phyloP scores from a whole-genome alignment of 2,888 invertebrate genomes.

The Neoascia interrupta region DNA sequence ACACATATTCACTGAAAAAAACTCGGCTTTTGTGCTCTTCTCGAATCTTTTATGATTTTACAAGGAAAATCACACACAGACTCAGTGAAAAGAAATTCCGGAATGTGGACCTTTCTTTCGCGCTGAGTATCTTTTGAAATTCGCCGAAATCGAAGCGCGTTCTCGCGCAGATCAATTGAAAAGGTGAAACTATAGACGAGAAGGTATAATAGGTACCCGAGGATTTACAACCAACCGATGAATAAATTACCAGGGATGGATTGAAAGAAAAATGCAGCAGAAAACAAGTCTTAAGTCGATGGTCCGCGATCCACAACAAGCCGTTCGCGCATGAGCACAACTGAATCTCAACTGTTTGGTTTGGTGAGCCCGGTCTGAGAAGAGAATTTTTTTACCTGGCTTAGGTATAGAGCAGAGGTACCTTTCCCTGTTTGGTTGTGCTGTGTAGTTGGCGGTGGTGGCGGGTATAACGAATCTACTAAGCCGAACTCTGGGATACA shows the following conservation, averaged over 20 bases:
- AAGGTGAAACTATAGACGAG: background rate
- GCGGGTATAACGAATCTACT: constrained; percentile 23
- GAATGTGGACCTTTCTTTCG: constrained; percentile 43
- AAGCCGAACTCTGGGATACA: constrained; percentile 49
- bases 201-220: background rate
- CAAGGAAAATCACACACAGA: constrained; percentile 48
- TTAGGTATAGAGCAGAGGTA: no score
- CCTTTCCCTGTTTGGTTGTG: constrained; percentile 2
- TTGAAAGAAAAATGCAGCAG: background rate
- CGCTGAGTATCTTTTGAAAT: constrained; percentile 38
- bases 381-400: constrained; percentile 58
- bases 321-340: constrained; percentile 60
- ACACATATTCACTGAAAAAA: background rate
- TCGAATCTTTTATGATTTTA: constrained; percentile 7
- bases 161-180: background rate
- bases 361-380: constrained; percentile 27
- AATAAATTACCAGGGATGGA: background rate
- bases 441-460: background rate
- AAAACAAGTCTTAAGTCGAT: background rate
- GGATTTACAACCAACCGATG: background rate
- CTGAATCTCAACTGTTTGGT: constrained; percentile 65
- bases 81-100: constrained; percentile 50
- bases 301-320: background rate
- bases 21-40: no score
- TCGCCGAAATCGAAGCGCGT: constrained; percentile 30